phyloP scores from a whole-genome alignment of 2,797 vertebrate species.

The Emydoidea blandingii region DNA sequence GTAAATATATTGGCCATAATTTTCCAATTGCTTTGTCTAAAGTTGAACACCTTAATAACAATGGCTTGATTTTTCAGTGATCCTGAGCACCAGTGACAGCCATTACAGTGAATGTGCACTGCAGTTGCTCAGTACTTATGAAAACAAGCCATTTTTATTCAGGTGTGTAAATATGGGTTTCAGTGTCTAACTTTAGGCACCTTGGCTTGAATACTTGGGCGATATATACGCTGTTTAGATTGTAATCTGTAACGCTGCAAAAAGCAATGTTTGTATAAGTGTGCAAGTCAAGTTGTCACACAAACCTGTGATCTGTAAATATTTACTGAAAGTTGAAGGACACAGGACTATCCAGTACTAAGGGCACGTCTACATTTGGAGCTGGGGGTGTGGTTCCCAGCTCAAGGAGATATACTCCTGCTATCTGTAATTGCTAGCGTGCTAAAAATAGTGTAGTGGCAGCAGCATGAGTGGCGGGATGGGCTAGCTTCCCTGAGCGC shows the following conservation, averaged over 20 bases:
- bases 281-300: background rate
- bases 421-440: background rate
- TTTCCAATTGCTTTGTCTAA: constrained; percentile 36
- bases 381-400: background rate
- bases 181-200: background rate
- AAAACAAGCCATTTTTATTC: background rate
- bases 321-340: background rate
- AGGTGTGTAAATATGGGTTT: background rate
- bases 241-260: constrained; percentile 14
- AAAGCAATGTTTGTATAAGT: background rate
- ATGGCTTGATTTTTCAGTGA: background rate
- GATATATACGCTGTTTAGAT: constrained; percentile 5
- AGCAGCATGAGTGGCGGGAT: background rate
- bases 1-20: background rate
- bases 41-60: background rate
- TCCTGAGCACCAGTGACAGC: background rate
- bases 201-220: background rate
- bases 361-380: background rate
- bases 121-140: constrained; percentile 3
- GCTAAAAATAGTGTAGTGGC: background rate
- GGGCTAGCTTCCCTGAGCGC: background rate
- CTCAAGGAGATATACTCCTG: too few relatives aligned
- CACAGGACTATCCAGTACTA: background rate
- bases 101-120: background rate
- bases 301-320: background rate